Evolutionary conservation across 2,888 invertebrate genomes (phyloP).

Genomic region (Metopia argyrocephala): DNA sequence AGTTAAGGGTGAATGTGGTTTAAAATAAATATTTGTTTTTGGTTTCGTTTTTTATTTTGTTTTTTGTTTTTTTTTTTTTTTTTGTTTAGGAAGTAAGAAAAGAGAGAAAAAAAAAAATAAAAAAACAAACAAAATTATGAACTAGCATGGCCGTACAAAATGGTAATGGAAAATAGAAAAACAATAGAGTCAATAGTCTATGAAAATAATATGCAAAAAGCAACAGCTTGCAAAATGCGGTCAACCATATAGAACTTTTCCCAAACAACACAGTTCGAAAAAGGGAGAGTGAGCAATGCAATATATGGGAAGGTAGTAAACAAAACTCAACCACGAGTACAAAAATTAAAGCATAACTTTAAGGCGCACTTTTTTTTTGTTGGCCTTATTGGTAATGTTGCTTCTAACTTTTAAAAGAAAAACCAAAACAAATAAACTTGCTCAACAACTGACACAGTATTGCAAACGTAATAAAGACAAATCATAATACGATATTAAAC

Average conservation of each 20-base stretch:
- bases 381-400: not conserved
- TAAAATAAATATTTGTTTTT: not conserved
- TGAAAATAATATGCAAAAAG: slow-evolving; percentile 41
- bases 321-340: slow-evolving; percentile 6
- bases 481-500: not conserved
- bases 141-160: not conserved
- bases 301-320: not conserved
- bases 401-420: not conserved
- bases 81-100: not conserved
- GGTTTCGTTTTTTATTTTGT: not conserved
- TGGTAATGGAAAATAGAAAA: not conserved
- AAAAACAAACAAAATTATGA: not conserved
- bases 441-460: slow-evolving; percentile 47
- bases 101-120: not conserved
- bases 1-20: not conserved
- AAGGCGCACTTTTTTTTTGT: slow-evolving; percentile 14
- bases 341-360: slow-evolving; percentile 41
- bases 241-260: slow-evolving; percentile 46
- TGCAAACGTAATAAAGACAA: slow-evolving; percentile 19
- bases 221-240: slow-evolving; percentile 57
- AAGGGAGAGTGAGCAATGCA: not conserved
- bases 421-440: slow-evolving; percentile 28
- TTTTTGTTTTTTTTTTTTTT: not conserved
- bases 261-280: not conserved
- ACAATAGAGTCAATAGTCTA: slow-evolving; percentile 23